Base-by-base conservation (phyloP, 2,888 invertebrate genomes). In the Melolontha melolontha region DNA sequence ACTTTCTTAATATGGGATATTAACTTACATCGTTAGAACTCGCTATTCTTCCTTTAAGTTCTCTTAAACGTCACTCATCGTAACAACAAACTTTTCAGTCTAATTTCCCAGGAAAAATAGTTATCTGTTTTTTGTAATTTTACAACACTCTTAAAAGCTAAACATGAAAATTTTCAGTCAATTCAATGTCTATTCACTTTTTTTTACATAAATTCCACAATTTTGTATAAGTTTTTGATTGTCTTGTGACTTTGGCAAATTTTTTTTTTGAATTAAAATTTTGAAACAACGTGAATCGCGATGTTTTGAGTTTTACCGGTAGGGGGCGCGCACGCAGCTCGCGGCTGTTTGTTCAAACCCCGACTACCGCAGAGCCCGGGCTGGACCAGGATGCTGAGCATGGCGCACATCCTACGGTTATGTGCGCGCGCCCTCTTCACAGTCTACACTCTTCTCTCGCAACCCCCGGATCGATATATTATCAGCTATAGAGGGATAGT, bases 301-400 rank as follows among this genome's bases (percentile, higher is more conserved):
- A 71, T 69, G 67, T 70, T 72, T 67, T 67, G 71, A 66, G 70
- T 57, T 71, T 68, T 73, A 71, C 73, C 72, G 73, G 71, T 70
- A 75, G 74, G 70, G 71, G 74, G 73, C 75, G 74, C 73, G 73
- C 72, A 70, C 66, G 65, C 67, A 72, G 71, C 75, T 73, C 72
- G 76, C 74, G 76, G 74, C 74, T 76, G 72, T 75, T 74, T 75
- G 74, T 75, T 75, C 74, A 73, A 76, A 80, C 76, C 79, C 79
- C 79, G 78, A 81, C 81, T 81, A 79, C 82, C 80, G 81, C 82
- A 81, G 79, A 78, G 79, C 81, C 80, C 80, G 80, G 81, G 81
- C 81, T 79, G 79, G 81, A 79, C 81, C 81, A 81, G 81, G 82
- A 81, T 81, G 82, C 81, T 81, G 81, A 78, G 79, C 77, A 77